phyloP scores from a whole-genome alignment of 2,888 invertebrate species.

The Cordylochernes scorpioides region DNA sequence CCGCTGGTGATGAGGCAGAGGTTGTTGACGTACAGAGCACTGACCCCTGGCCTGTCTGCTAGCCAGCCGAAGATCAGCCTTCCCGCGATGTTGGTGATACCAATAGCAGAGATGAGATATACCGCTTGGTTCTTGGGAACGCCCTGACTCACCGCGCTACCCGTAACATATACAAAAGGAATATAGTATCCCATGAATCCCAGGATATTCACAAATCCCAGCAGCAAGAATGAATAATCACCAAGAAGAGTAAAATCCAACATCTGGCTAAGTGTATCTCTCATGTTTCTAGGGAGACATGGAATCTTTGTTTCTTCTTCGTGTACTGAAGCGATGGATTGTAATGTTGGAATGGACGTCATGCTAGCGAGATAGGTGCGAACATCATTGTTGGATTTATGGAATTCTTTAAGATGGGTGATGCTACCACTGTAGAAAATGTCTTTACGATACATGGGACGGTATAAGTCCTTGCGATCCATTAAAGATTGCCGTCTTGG shows the following conservation, averaged over 20 bases:
- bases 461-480: too few relatives aligned
- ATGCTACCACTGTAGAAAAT: constrained; percentile 62
- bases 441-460: constrained; percentile 63
- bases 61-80: constrained; percentile 67
- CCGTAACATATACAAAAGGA: constrained; percentile 78
- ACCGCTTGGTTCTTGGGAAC: constrained; percentile 24
- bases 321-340: neutral
- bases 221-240: constrained; percentile 66
- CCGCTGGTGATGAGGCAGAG: constrained; percentile 70
- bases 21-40: constrained; percentile 75
- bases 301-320: constrained; percentile 1
- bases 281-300: neutral
- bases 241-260: constrained; percentile 60
- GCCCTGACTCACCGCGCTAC: constrained; percentile 36
- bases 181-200: constrained; percentile 94
- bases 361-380: constrained; percentile 72
- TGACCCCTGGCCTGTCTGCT: constrained; percentile 46
- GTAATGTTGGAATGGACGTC: constrained; percentile 42
- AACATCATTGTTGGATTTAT: constrained; percentile 60
- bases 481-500: too few relatives aligned
- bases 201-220: constrained; percentile 75
- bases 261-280: constrained; percentile 31
- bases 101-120: constrained; percentile 23
- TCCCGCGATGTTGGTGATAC: constrained; percentile 73
- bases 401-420: constrained; percentile 26